Base-by-base conservation (phyloP, 1,140 invertebrate species). In the Macrobrachium nipponense region DNA sequence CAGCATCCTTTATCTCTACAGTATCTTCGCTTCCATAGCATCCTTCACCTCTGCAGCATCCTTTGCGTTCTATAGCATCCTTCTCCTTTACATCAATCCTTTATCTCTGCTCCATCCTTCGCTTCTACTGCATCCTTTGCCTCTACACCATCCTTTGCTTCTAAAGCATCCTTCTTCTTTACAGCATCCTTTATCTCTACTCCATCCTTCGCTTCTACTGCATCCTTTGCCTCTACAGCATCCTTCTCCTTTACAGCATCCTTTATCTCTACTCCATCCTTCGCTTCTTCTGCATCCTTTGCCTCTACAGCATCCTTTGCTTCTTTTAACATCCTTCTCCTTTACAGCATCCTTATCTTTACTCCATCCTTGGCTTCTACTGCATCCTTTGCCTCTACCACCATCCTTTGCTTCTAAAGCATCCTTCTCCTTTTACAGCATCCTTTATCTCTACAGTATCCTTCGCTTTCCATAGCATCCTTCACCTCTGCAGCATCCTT, bases 81-180 rank as follows among this genome's bases (percentile, higher is more conserved):
- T n/a, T n/a, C n/a, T n/a, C n/a, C n/a, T n/a, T n/a, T n/a, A n/a
- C n/a, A n/a, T n/a, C n/a, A n/a, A n/a, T n/a, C n/a, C n/a, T n/a
- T n/a, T n/a, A n/a, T n/a, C n/a, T n/a, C n/a, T n/a, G n/a, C 68
- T 70, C n/a, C 18, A 70, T 68, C 61, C 61, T 62, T 70, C 18
- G 23, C 43, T n/a, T 12, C n/a, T 70, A 8, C n/a, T n/a, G n/a
- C n/a, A n/a, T n/a, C n/a, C n/a, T n/a, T n/a, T n/a, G n/a, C n/a
- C n/a, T n/a, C n/a, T 70, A 20, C n/a, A 12, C 14, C 5, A 12
- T 70, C 43, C 68, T n/a, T 3, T 70, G 12, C n/a, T n/a, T n/a
- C n/a, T n/a, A n/a, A n/a, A n/a, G n/a, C n/a, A n/a, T 70, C 68
- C 18, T 70, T 70, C 12, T 12, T 70, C n/a, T 36, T n/a, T n/a